Conservation (phyloP, 2,113 vertebrate genomes). For the Colaptes auratus region DNA sequence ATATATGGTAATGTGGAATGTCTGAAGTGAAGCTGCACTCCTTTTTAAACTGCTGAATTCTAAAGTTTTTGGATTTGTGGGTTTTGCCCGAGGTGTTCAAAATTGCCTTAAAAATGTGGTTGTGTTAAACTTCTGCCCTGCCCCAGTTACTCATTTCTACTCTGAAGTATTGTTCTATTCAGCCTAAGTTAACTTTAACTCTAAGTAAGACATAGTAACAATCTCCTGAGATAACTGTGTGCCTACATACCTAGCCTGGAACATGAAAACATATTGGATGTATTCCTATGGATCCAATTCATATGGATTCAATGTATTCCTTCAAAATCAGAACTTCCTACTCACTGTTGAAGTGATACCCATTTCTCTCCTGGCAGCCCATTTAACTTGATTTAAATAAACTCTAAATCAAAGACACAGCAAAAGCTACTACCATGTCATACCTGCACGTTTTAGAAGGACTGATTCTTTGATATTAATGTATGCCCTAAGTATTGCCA, state of each 20-base stretch:
- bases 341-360: not conserved
- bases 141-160: not conserved
- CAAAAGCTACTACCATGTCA: not conserved
- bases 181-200: not conserved
- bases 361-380: not conserved
- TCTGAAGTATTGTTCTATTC: not conserved
- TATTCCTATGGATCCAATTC: not conserved
- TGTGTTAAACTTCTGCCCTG: not conserved
- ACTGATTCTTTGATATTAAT: conserved; percentile 67
- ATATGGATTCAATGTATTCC: not conserved
- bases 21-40: not conserved
- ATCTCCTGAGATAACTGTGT: not conserved
- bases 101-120: not conserved
- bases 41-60: not conserved
- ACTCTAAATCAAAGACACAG: not conserved
- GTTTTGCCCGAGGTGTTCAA: not conserved
- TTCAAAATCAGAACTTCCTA: not conserved
- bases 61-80: not conserved
- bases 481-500: conserved; percentile 82
- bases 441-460: conserved; percentile 89
- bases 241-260: not conserved
- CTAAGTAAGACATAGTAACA: not conserved
- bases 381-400: not conserved
- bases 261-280: not conserved
- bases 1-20: not conserved